Conservation (phyloP, 2,113 vertebrate genomes). For the Gnathonemus echidnorhynchus region DNA sequence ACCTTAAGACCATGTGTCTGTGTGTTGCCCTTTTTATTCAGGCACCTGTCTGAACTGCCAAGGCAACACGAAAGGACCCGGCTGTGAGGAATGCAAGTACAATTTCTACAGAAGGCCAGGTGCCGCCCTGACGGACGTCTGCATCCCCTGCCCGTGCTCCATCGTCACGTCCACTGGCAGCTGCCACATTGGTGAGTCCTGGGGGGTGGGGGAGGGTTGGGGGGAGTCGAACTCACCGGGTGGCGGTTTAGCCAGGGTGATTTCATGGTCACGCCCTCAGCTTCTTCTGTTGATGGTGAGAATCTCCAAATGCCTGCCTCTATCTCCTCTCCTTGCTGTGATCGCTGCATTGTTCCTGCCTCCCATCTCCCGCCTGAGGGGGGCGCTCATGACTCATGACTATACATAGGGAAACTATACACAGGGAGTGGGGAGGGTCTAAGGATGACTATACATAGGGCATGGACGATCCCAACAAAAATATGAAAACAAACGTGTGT, state of each 20-base stretch:
- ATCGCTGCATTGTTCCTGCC: not conserved
- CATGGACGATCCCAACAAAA: not conserved
- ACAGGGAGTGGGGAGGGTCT: not conserved
- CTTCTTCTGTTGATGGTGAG: not conserved
- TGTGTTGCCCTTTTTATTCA: conserved; percentile 39
- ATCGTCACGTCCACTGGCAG: conserved; percentile 72
- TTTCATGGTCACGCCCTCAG: not conserved
- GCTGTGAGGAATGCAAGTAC: conserved; percentile 80
- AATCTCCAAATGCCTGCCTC: not conserved
- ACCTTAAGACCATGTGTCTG: not conserved
- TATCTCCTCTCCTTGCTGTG: not conserved
- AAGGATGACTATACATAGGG: too few species aligned
- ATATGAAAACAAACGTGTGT: not conserved
- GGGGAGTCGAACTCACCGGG: too few species aligned
- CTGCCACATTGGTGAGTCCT: conserved; percentile 72
- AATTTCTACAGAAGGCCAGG: conserved; percentile 60
- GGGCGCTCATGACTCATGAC: not conserved
- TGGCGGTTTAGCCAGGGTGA: not conserved
- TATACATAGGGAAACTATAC: not conserved
- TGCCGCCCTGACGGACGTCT: conserved; percentile 41
- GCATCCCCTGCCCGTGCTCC: conserved; percentile 79
- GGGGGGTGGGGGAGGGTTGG: not conserved
- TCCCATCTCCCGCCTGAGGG: not conserved
- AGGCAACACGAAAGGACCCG: conserved; percentile 71
- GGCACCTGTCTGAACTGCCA: conserved; percentile 79